phyloP scores from a whole-genome alignment of 2,797 vertebrate genomes.

The Lepidocolaptes lacrymiger region DNA sequence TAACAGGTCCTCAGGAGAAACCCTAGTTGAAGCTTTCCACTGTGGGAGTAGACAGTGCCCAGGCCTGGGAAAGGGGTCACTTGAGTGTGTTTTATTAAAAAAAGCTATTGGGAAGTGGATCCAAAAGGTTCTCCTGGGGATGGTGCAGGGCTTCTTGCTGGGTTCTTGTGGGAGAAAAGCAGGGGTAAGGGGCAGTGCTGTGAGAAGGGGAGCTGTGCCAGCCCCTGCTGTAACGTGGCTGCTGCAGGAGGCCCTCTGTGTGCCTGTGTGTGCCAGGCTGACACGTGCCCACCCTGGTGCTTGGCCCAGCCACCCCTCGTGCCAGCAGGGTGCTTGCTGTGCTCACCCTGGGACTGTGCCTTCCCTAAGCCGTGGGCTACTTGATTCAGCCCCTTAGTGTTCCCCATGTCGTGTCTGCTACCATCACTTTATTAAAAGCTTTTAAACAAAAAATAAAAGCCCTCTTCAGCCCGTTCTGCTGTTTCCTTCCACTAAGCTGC shows the following conservation, averaged over 20 bases:
- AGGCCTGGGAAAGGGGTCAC: not conserved
- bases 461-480: not conserved
- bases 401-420: not conserved
- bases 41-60: not conserved
- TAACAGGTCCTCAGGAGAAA: not conserved
- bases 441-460: not conserved
- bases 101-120: not conserved
- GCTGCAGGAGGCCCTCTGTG: not conserved
- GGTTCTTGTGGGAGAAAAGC: not conserved
- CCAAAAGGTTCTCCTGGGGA: not conserved
- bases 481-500: not conserved
- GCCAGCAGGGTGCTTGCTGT: not conserved
- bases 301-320: not conserved
- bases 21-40: not conserved
- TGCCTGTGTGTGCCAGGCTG: not conserved
- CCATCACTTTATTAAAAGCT: not conserved
- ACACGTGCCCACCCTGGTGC: not conserved
- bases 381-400: not conserved
- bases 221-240: not conserved
- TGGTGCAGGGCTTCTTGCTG: not conserved
- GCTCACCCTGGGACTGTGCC: not conserved
- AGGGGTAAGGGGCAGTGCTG: not conserved
- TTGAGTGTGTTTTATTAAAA: not conserved
- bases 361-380: not conserved
- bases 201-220: not conserved